Base-by-base conservation (phyloP, 2,888 invertebrate species). In the Lithophane semibrunnea region DNA sequence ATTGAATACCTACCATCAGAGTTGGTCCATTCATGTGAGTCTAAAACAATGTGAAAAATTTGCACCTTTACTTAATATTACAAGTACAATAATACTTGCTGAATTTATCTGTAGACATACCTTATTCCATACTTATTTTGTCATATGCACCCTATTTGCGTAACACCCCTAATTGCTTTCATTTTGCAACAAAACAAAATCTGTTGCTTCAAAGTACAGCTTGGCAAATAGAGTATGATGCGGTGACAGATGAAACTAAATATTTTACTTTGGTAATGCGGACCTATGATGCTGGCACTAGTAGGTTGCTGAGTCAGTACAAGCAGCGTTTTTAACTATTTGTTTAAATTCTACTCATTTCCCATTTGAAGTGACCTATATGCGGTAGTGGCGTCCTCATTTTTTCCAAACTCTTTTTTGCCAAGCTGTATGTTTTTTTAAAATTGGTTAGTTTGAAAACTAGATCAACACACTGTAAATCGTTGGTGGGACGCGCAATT, bases 1-100 rank as follows among this genome's bases (percentile, higher is more conserved):
- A 90, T 84, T 88, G 65, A 82, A 82, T 93, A 95, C 95, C 94
- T 93, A 96, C 95, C 95, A 82, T 92, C 89, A 83, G 89, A 92
- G 86, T 92, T 88, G 89, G 90, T 94, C 92, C 95, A 92, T 89
- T 94, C 93, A 92, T 95, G 96, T 94, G 94, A 95, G 95, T 95
- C 95, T 96, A 96, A 95, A 95, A 95, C 95, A 95, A 94, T 93
- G 88, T 92, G 85, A 94, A 93, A 91, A 88, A 81, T 80, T 86
- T 85, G 70, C 77, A 75, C 77, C 77, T 87, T 82, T 87, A 89
- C 84, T 82, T 77, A 79, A 73, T 74, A 77, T 60, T 71, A 75
- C 64, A 72, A 70, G 12, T 74, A 77, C 65, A 72, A 49, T 58
- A 58, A 37, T 54, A 56, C 42, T 56, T 75, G 4, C 42, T 70